Conservation (phyloP, 2,113 vertebrate genomes). For the Dasyprocta punctata region DNA sequence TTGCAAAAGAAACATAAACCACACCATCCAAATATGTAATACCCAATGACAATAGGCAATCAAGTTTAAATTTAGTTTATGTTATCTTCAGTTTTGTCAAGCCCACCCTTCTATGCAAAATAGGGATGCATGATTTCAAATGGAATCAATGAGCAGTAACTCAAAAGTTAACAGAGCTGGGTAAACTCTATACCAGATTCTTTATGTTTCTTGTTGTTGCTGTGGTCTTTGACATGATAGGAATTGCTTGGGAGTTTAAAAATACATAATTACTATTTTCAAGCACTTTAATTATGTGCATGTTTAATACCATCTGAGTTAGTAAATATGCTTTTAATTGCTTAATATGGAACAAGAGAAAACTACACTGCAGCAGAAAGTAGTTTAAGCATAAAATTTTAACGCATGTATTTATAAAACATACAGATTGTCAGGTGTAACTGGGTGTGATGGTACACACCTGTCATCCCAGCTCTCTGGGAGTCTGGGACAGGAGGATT, state of each 20-base stretch:
- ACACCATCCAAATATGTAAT: conserved; percentile 15
- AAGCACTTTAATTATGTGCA: conserved; percentile 59
- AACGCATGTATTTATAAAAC: neutral
- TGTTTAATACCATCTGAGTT: conserved; percentile 62
- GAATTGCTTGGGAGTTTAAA: conserved; percentile 45
- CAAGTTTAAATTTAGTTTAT: neutral
- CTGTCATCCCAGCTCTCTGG: neutral
- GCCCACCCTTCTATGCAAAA: neutral
- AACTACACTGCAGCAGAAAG: neutral
- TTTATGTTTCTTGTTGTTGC: conserved; percentile 7
- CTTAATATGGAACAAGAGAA: neutral
- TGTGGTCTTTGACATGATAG: conserved; percentile 36
- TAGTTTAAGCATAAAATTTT: conserved; percentile 26
- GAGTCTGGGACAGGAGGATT: neutral
- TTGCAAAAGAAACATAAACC: conserved; percentile 39
- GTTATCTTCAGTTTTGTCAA: conserved; percentile 50
- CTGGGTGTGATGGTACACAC: neutral
- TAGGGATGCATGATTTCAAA: conserved; percentile 56
- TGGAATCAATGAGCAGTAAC: conserved; percentile 29
- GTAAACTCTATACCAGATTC: conserved; percentile 11
- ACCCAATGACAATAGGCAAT: neutral
- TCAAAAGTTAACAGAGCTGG: conserved; percentile 8
- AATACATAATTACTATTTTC: conserved; percentile 67
- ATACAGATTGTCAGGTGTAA: neutral
- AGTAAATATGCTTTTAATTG: conserved; percentile 38